A percentile compares a stretch with the other conserved stretches of the same genome.
These are phyloP conservation scores for Lasioglossum pauxillum DNA, from an alignment of 2,888 invertebrate genomes.

Conservation along the genomic window DNA sequence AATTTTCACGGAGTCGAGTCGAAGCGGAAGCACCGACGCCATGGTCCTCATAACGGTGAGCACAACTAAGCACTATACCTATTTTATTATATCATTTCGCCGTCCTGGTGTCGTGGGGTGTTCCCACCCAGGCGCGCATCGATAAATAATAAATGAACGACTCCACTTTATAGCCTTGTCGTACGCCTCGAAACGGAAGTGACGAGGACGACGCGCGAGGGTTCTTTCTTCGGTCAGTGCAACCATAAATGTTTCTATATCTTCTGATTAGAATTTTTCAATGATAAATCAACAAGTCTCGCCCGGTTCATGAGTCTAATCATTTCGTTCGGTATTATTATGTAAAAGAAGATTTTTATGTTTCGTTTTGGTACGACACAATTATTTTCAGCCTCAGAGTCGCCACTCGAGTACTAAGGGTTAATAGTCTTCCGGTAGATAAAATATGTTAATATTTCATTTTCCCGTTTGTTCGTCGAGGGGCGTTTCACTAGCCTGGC, in stretches of 20 bases:
- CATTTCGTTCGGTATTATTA: not conserved
- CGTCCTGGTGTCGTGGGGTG: not conserved
- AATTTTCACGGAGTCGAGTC: not conserved
- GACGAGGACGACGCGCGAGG: not conserved
- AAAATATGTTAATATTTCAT: not conserved
- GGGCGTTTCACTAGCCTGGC: not conserved
- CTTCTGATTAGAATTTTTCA: not conserved
- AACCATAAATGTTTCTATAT: not conserved
- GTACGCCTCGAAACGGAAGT: not conserved
- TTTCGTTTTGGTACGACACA: too few relatives aligned
- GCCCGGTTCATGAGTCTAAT: not conserved
- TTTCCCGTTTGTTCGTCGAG: not conserved
- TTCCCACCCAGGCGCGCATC: not conserved
- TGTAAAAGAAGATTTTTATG: not conserved
- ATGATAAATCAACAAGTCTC: not conserved
- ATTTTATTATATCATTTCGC: not conserved
- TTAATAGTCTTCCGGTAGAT: not conserved
- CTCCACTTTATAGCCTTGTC: not conserved
- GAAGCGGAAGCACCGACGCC: not conserved
- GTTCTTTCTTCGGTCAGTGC: not conserved
- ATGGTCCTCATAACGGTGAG: not conserved
- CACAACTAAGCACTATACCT: not conserved
- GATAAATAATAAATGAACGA: slow-evolving; percentile 10
- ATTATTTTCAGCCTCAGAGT: too few relatives aligned
- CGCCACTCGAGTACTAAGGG: not conserved